Base-by-base conservation (phyloP, 2,113 vertebrate genomes). In the Odocoileus virginianus region DNA sequence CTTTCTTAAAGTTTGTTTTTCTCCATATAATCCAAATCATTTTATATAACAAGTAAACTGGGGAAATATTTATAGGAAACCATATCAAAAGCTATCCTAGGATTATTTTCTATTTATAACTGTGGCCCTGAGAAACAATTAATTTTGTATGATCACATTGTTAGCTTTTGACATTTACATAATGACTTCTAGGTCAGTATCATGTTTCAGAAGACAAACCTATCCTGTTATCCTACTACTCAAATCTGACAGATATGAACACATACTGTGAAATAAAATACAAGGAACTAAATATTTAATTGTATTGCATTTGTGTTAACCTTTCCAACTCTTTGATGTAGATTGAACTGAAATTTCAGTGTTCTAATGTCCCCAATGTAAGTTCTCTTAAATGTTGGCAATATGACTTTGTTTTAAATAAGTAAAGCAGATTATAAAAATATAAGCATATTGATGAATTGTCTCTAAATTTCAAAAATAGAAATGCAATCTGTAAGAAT, bases 281-380 rank as follows among this genome's bases (percentile, higher is more conserved):
- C 57, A 95, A 95, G 7, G 43, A 88, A 89, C 55, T 79, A 95
- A 95, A 89, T 97, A 92, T 87, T 95, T 92, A 54, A 96, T 95
- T 50, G 8, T 47, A 78, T 28, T 92, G 30, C 25, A 91, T 93
- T 97, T 95, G 43, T 92, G 57, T 92, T 98, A 96, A 93, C 43
- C 55, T 92, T 95, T 90, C 58, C 19, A 94, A 71, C 21, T 93
- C 54, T 92, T 94, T 95, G 30, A 95, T 89, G 87, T 81, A 58
- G 19, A 12, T 33, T 74, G 45, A 50, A 47, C 33, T 92, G 81
- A 91, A 94, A 93, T 61, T 88, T 92, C 76, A 93, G 21, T 94
- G 28, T 79, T 86, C 25, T 61, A 92, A 97, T 28, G 28, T 74
- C 2, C 33, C 87, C 40, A 91, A 1, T 79, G 78, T 71, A 87